A percentile compares a stretch with the other conserved stretches of the same genome.
Evolutionary conservation across 2,888 invertebrate genomes (phyloP).

Genomic region (Emesis russula): DNA sequence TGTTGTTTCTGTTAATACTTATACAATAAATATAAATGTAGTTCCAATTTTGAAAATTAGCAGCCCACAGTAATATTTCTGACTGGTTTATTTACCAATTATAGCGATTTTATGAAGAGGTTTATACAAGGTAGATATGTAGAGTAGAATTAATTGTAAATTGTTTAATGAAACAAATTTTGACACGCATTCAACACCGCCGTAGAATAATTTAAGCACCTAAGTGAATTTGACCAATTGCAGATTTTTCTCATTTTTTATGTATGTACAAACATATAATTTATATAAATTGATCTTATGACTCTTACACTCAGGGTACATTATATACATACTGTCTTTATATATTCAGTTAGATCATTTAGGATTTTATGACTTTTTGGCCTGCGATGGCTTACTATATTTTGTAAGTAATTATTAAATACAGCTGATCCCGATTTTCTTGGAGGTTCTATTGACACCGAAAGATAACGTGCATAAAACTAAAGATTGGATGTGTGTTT

Average conservation of each 20-base stretch:
- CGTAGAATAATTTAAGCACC: slow-evolving; percentile 93
- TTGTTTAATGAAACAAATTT: slow-evolving; percentile 91
- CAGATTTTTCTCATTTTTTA: slow-evolving; percentile 92
- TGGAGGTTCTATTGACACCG: not conserved
- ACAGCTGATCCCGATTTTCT: slow-evolving; percentile 34
- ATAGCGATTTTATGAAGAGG: slow-evolving; percentile 95
- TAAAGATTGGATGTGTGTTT: not conserved
- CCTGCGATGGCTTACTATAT: slow-evolving; percentile 91
- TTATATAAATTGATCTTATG: slow-evolving; percentile 94
- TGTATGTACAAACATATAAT: slow-evolving; percentile 86
- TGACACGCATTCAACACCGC: slow-evolving; percentile 90
- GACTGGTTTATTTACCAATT: slow-evolving; percentile 83
- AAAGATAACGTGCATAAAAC: not conserved
- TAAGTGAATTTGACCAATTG: slow-evolving; percentile 93
- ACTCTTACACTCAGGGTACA: slow-evolving; percentile 95
- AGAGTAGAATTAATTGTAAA: slow-evolving; percentile 94
- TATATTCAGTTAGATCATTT: slow-evolving; percentile 92
- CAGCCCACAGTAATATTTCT: slow-evolving; percentile 1
- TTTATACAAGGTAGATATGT: slow-evolving; percentile 96
- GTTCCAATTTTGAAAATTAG: slow-evolving; percentile 4
- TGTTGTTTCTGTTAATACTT: slow-evolving; percentile 4
- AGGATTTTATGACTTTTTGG: slow-evolving; percentile 93
- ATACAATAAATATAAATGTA: slow-evolving; percentile 16
- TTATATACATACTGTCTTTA: slow-evolving; percentile 90
- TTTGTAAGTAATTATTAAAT: slow-evolving; percentile 35